Evolutionary conservation across 2,797 vertebrate species (phyloP).

Genomic region (Sebastolobus alascanus): DNA sequence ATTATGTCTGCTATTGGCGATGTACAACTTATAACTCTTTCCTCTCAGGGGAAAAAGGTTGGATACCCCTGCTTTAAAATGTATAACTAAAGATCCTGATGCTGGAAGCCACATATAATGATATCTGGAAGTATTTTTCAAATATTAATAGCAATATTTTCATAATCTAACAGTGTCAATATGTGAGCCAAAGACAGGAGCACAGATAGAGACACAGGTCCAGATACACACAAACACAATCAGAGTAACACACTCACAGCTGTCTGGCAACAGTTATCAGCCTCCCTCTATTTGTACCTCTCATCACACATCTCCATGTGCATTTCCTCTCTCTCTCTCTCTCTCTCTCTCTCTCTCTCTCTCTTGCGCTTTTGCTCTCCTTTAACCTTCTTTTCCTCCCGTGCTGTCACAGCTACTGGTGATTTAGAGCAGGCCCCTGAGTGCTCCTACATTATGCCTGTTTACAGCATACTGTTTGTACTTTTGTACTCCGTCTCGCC

Average conservation of each 20-base stretch:
- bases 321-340: slow-evolving; percentile 19
- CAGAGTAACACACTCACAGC: slow-evolving; percentile 45
- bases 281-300: slow-evolving; percentile 48
- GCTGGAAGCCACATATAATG: background rate
- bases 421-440: slow-evolving; percentile 57
- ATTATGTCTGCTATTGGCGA: background rate
- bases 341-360: background rate
- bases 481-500: slow-evolving; percentile 8
- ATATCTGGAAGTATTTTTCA: background rate
- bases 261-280: slow-evolving; percentile 54
- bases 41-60: background rate
- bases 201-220: background rate
- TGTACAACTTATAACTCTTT: background rate
- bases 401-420: slow-evolving; percentile 48
- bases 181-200: background rate
- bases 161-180: background rate
- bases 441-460: slow-evolving; percentile 37
- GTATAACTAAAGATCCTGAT: background rate
- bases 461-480: slow-evolving; percentile 24
- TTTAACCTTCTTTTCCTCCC: slow-evolving; percentile 12
- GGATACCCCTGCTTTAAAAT: background rate
- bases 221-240: slow-evolving; percentile 27
- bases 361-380: slow-evolving; percentile 6
- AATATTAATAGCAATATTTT: slow-evolving; percentile 1
- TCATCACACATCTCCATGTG: slow-evolving; percentile 48